Evolutionary conservation across 2,113 vertebrate species (phyloP).

Genomic region (Ptilorrhoa leucosticta): DNA sequence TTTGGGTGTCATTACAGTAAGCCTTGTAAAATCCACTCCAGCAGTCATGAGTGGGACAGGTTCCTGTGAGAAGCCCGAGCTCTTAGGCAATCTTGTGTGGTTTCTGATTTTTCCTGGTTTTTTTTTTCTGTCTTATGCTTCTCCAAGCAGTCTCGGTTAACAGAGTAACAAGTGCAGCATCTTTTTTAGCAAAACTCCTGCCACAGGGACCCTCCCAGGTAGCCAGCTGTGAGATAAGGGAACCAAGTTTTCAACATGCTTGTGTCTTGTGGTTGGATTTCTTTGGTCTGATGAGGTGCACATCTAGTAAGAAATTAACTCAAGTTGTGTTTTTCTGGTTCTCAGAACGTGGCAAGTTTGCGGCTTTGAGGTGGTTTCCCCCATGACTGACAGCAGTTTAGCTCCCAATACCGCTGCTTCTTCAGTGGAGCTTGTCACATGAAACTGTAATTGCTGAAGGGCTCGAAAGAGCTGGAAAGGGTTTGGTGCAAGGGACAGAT

Average conservation of each 20-base stretch:
- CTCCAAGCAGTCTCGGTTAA: neutral
- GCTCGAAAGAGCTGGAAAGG: neutral
- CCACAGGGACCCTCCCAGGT: neutral
- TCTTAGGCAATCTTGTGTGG: neutral
- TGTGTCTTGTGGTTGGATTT: neutral
- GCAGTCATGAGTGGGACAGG: neutral
- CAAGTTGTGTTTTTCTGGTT: neutral
- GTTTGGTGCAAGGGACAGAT: neutral
- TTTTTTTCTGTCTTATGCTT: neutral
- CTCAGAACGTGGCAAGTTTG: neutral
- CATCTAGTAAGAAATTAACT: neutral
- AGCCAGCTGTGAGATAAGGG: neutral
- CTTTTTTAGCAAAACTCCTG: neutral
- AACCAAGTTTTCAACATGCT: neutral
- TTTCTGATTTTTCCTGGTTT: neutral
- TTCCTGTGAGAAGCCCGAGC: neutral
- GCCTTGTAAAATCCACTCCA: constrained; percentile 29
- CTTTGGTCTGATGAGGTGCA: neutral
- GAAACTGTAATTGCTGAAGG: neutral
- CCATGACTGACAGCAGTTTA: neutral
- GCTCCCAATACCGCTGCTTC: neutral
- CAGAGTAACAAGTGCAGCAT: neutral
- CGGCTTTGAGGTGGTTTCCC: neutral
- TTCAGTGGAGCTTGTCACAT: neutral
- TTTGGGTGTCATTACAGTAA: constrained; percentile 38